These are phyloP conservation scores for Hystrix brachyura DNA, from an alignment of 2,113 vertebrate species.

Conservation along the genomic window DNA sequence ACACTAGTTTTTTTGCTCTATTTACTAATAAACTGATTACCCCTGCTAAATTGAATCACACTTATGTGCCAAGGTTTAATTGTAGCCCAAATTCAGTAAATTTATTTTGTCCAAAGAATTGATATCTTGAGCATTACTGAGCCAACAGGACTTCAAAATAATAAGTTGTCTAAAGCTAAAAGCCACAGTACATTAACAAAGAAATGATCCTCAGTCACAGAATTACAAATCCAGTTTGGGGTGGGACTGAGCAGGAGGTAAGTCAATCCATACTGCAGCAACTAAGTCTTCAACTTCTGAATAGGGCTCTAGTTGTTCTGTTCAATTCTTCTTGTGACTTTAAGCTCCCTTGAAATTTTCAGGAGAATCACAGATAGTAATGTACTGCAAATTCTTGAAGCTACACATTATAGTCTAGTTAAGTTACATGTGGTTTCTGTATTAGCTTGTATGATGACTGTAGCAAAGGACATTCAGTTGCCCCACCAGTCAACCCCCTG, in stretches of 20 bases:
- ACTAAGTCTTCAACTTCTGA: conserved; percentile 88
- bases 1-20: conserved; percentile 91
- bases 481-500: conserved; percentile 96
- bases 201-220: conserved; percentile 98
- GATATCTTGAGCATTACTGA: conserved; percentile 97
- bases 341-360: conserved; percentile 91
- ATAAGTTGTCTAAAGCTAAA: conserved; percentile 98
- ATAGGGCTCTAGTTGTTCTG: conserved; percentile 84
- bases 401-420: conserved; percentile 96
- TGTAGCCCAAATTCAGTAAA: conserved; percentile 96
- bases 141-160: conserved; percentile 98
- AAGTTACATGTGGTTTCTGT: conserved; percentile 97
- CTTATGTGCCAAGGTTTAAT: conserved; percentile 99
- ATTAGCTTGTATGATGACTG: conserved; percentile 91
- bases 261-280: conserved; percentile 92
- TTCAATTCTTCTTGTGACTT: conserved; percentile 87
- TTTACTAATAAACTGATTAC: conserved; percentile 98
- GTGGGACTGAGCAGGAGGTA: conserved; percentile 76
- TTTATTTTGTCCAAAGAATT: conserved; percentile 96
- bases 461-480: conserved; percentile 90
- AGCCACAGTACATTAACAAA: conserved; percentile 99
- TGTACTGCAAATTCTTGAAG: conserved; percentile 96
- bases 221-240: conserved; percentile 90
- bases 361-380: conserved; percentile 95
- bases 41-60: conserved; percentile 96